A percentile compares a stretch with the other conserved stretches of the same genome.
Conservation (phyloP, 2,888 invertebrate species). For the Therioaphis trifolii region DNA sequence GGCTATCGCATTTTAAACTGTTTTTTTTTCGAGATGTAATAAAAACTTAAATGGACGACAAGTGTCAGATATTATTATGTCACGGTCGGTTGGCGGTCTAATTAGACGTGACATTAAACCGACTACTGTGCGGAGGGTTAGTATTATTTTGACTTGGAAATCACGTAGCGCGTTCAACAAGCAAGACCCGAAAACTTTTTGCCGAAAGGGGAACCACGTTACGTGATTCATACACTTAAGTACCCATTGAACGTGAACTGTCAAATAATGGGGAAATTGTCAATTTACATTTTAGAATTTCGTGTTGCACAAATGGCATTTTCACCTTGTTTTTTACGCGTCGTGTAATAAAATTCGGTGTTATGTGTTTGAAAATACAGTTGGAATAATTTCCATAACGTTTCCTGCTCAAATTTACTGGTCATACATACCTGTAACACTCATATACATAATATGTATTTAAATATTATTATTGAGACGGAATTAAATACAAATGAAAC, state of each 20-base stretch:
- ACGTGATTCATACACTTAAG: conserved; percentile 52
- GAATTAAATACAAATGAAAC: no score
- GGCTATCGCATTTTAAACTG: neutral
- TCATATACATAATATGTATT: no score
- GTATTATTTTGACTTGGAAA: conserved; percentile 57
- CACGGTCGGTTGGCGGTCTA: conserved; percentile 15
- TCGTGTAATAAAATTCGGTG: no score
- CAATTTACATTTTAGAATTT: conserved; percentile 25
- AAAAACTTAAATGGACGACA: conserved; percentile 36
- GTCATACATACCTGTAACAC: no score
- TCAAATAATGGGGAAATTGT: conserved; percentile 39
- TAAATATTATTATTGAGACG: no score
- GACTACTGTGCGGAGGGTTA: conserved; percentile 19
- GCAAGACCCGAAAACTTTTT: conserved; percentile 57
- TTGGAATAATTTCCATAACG: no score
- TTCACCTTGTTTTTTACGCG: neutral
- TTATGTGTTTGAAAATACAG: no score
- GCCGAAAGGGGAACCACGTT: conserved; percentile 5
- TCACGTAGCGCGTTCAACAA: conserved; percentile 60
- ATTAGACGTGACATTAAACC: conserved; percentile 55
- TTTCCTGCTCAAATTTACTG: no score
- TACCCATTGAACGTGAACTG: conserved; percentile 36
- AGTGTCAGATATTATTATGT: conserved; percentile 46
- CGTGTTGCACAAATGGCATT: neutral
- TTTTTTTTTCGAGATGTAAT: conserved; percentile 16